These are phyloP conservation scores for Machimus atricapillus DNA, from an alignment of 2,888 invertebrate species.

Conservation along the genomic window DNA sequence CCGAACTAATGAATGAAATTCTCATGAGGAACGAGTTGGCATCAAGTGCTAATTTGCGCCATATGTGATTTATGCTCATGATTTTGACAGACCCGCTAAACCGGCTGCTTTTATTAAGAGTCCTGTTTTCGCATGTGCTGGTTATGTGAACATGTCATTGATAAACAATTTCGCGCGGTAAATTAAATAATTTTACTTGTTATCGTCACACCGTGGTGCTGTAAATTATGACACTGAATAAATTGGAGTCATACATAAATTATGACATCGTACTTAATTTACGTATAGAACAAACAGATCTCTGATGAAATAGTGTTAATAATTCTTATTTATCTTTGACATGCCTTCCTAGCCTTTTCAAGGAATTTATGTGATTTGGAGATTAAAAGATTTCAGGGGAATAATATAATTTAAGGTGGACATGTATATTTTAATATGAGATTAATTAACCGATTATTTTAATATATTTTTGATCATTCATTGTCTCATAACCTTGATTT, in stretches of 20 bases:
- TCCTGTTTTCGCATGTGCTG: neutral
- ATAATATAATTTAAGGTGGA: neutral
- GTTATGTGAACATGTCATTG: neutral
- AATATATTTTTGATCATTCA: too few relatives aligned
- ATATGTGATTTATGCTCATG: neutral
- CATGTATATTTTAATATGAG: neutral
- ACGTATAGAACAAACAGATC: neutral
- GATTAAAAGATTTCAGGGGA: neutral
- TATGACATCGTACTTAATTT: neutral
- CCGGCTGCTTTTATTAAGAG: neutral
- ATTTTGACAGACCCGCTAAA: neutral
- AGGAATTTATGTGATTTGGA: neutral
- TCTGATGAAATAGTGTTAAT: neutral
- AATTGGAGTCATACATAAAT: neutral
- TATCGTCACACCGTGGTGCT: neutral
- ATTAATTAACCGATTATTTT: neutral
- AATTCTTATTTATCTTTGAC: neutral
- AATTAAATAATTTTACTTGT: neutral
- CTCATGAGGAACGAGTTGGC: neutral
- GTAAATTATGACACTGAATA: neutral
- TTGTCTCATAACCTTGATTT: too few relatives aligned
- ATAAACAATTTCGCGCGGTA: neutral
- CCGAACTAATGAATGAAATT: conserved; percentile 19
- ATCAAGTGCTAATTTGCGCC: neutral
- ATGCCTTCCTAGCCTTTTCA: neutral